Conservation (phyloP, 2,113 vertebrate species). For the Chaetorhynchus papuensis region DNA sequence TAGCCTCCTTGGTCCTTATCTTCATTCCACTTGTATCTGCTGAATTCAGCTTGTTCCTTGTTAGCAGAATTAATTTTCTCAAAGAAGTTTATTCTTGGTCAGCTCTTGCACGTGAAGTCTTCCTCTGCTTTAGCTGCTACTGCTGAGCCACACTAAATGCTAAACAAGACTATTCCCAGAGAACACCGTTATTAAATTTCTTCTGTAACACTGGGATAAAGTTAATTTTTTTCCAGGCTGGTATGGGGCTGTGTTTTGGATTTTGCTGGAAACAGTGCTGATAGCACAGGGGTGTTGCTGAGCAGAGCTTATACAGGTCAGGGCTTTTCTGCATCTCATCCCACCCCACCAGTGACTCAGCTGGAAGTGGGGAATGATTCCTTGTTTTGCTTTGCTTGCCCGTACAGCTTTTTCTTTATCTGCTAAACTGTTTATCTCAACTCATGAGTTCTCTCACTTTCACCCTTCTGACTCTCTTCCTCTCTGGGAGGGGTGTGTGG, state of each 20-base stretch:
- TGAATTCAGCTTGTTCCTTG: not conserved
- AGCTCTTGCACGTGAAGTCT: not conserved
- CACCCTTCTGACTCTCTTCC: not conserved
- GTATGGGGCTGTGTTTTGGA: not conserved
- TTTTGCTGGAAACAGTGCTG: not conserved
- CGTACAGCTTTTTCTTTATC: not conserved
- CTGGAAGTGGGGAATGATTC: not conserved
- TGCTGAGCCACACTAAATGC: not conserved
- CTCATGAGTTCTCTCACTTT: not conserved
- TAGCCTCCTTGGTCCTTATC: not conserved
- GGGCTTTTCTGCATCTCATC: not conserved
- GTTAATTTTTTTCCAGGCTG: not conserved
- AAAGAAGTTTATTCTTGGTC: not conserved
- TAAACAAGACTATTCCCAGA: not conserved
- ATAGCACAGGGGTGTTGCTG: not conserved
- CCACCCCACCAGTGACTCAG: not conserved
- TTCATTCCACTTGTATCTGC: not conserved
- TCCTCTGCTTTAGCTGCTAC: not conserved
- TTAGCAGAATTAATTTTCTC: not conserved
- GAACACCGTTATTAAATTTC: not conserved
- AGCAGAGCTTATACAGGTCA: not conserved
- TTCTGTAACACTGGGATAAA: not conserved
- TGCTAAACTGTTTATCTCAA: not conserved
- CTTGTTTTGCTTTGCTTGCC: not conserved
- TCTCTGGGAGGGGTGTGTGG: not conserved